Base-by-base conservation (phyloP, 2,888 invertebrate species). In the Clusia tigrina region DNA sequence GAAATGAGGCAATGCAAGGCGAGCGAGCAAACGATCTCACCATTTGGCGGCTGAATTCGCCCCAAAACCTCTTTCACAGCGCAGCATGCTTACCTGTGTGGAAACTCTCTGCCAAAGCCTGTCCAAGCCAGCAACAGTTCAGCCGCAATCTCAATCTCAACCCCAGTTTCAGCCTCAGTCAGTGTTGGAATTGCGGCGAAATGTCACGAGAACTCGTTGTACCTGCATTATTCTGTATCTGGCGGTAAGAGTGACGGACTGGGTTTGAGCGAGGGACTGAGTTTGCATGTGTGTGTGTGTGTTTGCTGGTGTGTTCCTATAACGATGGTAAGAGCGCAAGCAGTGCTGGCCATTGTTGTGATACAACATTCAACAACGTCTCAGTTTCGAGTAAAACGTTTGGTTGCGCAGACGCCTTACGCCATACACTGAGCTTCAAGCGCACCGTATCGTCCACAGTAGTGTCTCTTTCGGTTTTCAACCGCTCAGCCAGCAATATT, bases 391-490 rank as follows among this genome's bases (percentile, higher is more conserved):
- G 71, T 70, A 72, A 67, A 76, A 81, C 78, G 78, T 78, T 78
- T 74, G 72, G 74, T 76, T 78, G 81, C 80, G 77, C 78, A 79
- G 80, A 78, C 78, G 80, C 80, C n/a, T n/a, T n/a, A n/a, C n/a
- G n/a, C n/a, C n/a, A n/a, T n/a, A n/a, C n/a, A n/a, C n/a, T 15
- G 42, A 42, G 42, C n/a, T 42, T 3, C 5, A 15, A 42, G 42
- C 42, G 42, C 42, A 42, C 10, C 9, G n/a, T 32, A n/a, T 42
- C n/a, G n/a, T 42, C 6, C 10, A 15, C n/a, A n/a, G 6, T 42
- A 24, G 24, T 48, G 18, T 48, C 52, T 26, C 56, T 53, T 15
- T 42, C 52, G 32, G 24, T 53, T 46, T 18, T n/a, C n/a, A n/a
- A n/a, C n/a, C n/a, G 24, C 12, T 12, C 20, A 18, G 51, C 26